Conservation (phyloP, 2,797 vertebrate genomes). For the Graptemys geographica region DNA sequence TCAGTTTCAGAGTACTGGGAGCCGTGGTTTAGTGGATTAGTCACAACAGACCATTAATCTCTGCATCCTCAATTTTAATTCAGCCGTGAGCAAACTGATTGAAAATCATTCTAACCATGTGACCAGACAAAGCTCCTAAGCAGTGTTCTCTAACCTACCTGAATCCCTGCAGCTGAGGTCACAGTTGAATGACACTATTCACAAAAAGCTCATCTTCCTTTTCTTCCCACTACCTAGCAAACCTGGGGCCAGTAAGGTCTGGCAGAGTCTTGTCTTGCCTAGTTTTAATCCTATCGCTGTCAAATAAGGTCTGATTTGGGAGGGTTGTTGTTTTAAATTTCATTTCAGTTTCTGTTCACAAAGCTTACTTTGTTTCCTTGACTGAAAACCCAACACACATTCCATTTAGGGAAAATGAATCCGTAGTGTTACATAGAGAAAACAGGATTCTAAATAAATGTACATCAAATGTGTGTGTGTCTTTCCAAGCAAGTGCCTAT, state of each 20-base stretch:
- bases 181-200: not conserved
- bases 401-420: not conserved
- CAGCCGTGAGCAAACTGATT: constrained; percentile 76
- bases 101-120: constrained; percentile 62
- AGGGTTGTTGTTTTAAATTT: not conserved
- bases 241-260: not conserved
- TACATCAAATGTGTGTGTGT: constrained; percentile 52
- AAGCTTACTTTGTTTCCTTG: not conserved
- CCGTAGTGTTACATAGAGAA: not conserved
- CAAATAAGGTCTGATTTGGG: not conserved
- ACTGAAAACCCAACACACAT: constrained; percentile 1
- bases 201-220: not conserved
- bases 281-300: not conserved
- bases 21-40: constrained; percentile 80
- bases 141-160: constrained; percentile 51
- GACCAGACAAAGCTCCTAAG: constrained; percentile 67
- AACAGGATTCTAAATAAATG: not conserved
- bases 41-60: constrained; percentile 83
- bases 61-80: constrained; percentile 81
- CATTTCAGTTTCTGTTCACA: not conserved
- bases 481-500: constrained; percentile 50
- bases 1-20: constrained; percentile 77
- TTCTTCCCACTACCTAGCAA: not conserved
- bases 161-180: constrained; percentile 56
- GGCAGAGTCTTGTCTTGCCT: not conserved